A percentile compares a stretch with the other conserved stretches of the same genome.
phyloP scores from a whole-genome alignment of 1,140 invertebrate genomes.

The Solen grandis region DNA sequence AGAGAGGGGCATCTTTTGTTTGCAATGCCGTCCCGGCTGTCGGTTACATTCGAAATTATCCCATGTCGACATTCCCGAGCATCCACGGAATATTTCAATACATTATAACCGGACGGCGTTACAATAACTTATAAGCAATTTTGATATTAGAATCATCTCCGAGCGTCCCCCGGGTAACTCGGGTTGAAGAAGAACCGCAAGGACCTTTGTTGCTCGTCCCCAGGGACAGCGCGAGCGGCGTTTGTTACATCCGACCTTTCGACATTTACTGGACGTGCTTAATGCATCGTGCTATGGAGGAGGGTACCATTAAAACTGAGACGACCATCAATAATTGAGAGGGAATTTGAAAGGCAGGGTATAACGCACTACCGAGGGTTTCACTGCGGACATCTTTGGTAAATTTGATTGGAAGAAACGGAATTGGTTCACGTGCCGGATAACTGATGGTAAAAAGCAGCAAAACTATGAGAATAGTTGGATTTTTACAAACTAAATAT shows the following conservation, averaged over 20 bases:
- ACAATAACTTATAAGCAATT: neutral
- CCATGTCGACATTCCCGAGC: neutral
- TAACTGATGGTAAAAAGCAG: too few species aligned
- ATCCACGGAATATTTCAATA: neutral
- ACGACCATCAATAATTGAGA: too few species aligned
- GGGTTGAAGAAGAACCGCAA: neutral
- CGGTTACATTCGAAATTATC: neutral
- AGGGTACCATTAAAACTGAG: too few species aligned
- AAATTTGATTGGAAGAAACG: too few species aligned
- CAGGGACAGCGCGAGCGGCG: neutral
- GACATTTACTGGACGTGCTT: too few species aligned
- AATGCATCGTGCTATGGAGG: too few species aligned
- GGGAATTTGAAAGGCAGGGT: too few species aligned
- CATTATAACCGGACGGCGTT: neutral
- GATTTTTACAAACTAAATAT: too few species aligned
- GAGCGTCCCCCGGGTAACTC: neutral
- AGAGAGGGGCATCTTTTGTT: neutral
- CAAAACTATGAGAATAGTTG: too few species aligned
- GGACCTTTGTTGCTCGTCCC: neutral
- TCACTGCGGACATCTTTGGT: too few species aligned
- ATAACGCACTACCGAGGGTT: too few species aligned
- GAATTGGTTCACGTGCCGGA: too few species aligned
- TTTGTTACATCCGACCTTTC: neutral
- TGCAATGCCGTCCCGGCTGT: neutral
- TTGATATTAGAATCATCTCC: neutral